A percentile compares a stretch with the other conserved stretches of the same genome.
Conservation (phyloP, 2,888 invertebrate species). For the Papilio elwesi region DNA sequence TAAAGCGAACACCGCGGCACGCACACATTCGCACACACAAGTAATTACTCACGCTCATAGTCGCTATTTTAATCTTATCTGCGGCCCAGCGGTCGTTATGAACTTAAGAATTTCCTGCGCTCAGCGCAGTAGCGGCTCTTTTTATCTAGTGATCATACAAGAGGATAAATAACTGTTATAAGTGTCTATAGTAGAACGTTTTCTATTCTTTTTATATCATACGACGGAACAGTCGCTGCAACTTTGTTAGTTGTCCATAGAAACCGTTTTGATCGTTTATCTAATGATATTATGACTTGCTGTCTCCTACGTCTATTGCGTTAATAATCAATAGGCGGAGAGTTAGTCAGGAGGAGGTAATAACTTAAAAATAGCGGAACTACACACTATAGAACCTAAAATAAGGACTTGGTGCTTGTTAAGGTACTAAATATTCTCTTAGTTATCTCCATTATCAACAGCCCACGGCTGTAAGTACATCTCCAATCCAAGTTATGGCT, state of each 20-base stretch:
- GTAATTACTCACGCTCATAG: conserved; percentile 26
- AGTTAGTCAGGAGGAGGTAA: no score
- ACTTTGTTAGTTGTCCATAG: background rate
- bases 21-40: conserved; percentile 10
- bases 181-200: conserved; percentile 26
- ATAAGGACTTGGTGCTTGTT: no score
- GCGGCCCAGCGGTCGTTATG: conserved; percentile 31
- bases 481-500: no score
- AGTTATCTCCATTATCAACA: background rate
- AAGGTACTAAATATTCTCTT: no score
- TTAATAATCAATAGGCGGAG: background rate
- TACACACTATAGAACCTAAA: no score
- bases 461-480: background rate
- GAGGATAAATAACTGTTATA: conserved; percentile 32
- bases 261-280: background rate
- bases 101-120: conserved; percentile 36
- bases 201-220: conserved; percentile 10
- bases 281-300: background rate
- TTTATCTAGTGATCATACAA: conserved; percentile 34
- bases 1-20: background rate
- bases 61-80: conserved; percentile 35
- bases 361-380: no score
- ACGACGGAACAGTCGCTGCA: background rate
- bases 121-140: conserved; percentile 32
- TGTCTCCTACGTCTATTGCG: background rate